Percentiles rank a stretch among this genome's conserved stretches.
These are phyloP conservation scores for sheep (Ovis aries) DNA, from an alignment of 2,113 vertebrate species.

Conservation along the genomic window DNA sequence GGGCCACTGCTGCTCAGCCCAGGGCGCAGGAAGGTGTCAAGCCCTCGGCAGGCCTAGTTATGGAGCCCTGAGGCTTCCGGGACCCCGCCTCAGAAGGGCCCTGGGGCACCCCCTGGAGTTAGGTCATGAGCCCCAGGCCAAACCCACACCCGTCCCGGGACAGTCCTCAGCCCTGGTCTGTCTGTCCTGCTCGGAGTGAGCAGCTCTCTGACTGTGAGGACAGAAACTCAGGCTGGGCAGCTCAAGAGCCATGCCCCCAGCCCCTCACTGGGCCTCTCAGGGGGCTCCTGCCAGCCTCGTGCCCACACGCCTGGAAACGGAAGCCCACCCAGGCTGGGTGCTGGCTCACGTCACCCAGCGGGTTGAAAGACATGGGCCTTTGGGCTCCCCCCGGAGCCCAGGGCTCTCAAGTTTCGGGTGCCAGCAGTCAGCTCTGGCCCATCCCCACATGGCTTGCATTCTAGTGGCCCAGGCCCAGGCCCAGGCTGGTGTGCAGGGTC, in stretches of 20 bases:
- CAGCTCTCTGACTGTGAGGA: background rate
- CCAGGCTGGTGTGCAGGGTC: background rate
- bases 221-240: background rate
- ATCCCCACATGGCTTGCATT: fast-evolving
- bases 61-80: fast-evolving
- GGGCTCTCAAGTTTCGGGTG: background rate
- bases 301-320: fast-evolving
- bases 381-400: background rate
- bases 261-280: background rate
- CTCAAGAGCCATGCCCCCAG: background rate
- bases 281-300: background rate
- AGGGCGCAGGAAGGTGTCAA: background rate
- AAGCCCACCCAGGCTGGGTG: fast-evolving
- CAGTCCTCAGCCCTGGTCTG: background rate
- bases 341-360: too few species aligned
- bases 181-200: background rate
- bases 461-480: background rate
- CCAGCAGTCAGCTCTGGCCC: background rate
- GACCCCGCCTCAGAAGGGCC: background rate
- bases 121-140: background rate
- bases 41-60: background rate
- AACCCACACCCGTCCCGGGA: background rate
- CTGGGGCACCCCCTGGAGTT: background rate
- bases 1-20: background rate
- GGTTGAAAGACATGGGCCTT: background rate